Base-by-base conservation (phyloP, 2,113 vertebrate genomes). In the Myiagra hebetior region DNA sequence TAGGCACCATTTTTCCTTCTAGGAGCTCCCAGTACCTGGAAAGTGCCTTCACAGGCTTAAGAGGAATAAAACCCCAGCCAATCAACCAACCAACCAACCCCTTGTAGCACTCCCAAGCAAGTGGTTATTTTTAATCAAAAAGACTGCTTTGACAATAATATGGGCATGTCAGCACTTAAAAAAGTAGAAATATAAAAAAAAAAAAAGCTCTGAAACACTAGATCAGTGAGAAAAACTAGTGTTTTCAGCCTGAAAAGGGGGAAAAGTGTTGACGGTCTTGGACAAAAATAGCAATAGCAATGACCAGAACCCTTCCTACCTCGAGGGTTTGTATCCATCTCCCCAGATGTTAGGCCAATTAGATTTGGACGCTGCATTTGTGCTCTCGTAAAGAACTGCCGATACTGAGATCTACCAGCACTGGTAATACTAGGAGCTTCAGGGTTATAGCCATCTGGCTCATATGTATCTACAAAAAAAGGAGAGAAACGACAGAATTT, bases 371-470 rank as follows among this genome's bases (percentile, higher is more conserved):
- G 99, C 89, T 99, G 99, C 35, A 98, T 99, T 97, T 99, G 99
- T 74, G 99, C 98, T 89, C 99, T 98, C 27, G 99, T 99, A 96
- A 99, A 99, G 97, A 99, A 99, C 93, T 99, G 99, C 53, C 99
- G 98, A 73, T 99, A 99, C 62, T 98, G 98, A 94, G 99, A 98
- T 95, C 99, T 98, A 96, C 99, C 98, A 85, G 99, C 97, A 95
- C 98, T 98, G n/a, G 99, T 99, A 97, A 99, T 98, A 95, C 99
- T 99, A 76, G 99, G 99, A 77, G 99, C 99, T 98, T 99, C 99
- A n/a, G 99, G 99, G 97, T 99, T 99, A 97, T 99, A 99, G 74
- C 98, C 99, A 98, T 99, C 99, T 83, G 99, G 99, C 97, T 99
- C 99, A 83, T 99, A 99, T 49, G 98, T 99, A 98, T 99, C 99